Base-by-base conservation (phyloP, 1,140 invertebrate genomes). In the Drosophila lowei region DNA sequence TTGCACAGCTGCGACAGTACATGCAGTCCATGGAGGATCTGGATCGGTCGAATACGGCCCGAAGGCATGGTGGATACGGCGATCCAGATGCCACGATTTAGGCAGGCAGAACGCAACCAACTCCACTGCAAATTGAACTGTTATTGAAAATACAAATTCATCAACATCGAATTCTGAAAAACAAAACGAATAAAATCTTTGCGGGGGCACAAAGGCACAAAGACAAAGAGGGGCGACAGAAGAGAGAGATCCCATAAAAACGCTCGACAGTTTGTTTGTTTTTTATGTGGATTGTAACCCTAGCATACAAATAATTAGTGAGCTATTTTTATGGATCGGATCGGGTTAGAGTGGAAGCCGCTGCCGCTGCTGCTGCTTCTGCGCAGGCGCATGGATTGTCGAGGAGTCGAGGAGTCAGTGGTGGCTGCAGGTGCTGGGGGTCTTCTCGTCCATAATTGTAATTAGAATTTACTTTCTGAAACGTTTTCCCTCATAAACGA, bases 281-380 rank as follows among this genome's bases (percentile, higher is more conserved):
- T 68, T 68, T 68, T 68, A 57, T 68, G 65, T 49, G 65, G 66
- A 66, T 48, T 80, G 83, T 88, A 88, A 81, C 81, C 81, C 74
- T 81, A 77, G 83, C 71, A 38, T 62, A 72, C 62, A 83, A 72
- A 77, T 86, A 86, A 86, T 86, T 86, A 83, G 83, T 75, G 62
- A 49, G 66, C 61, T 86, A 83, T 86, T 83, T 86, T 78, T 86
- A 83, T 88, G 60, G 58, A 79, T 53, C 15, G 13, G 25, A 34
- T 3, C 3, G 25, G 28, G 34, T 38, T 38, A 38, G 34, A 38
- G 34, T 38, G 34, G 34, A 38, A 38, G 11, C 8, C 16, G 38
- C 6, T 48, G 68, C 25, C 5, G 79, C 54, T 63, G 66, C 75
- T 65, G 75, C 48, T 64, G 61, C 34, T 25, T 59, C 41, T 53